Percentiles rank a stretch among this genome's conserved stretches.
Evolutionary conservation across 1,140 invertebrate genomes (phyloP).

Genomic region (Wiebesia pumilae): DNA sequence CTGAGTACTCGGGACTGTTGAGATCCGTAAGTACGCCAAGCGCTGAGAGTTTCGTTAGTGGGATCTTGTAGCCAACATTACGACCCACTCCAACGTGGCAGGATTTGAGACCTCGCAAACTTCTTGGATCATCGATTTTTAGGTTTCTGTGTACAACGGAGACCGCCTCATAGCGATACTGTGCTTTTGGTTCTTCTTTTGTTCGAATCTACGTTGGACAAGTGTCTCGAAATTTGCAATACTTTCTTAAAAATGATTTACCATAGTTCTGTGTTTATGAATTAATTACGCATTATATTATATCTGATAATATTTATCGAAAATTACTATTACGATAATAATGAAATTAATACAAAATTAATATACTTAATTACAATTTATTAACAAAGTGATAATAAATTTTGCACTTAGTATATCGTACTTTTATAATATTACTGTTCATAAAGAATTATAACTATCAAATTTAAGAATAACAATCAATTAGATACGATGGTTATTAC

Average conservation of each 20-base stretch:
- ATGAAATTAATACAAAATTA: too few species aligned
- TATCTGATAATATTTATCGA: background rate
- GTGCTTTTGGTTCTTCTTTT: constrained; percentile 74
- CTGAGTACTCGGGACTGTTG: constrained; percentile 80
- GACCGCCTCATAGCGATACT: constrained; percentile 86
- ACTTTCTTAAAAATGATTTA: background rate
- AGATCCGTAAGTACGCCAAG: constrained; percentile 80
- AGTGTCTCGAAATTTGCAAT: background rate
- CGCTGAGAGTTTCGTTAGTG: constrained; percentile 83
- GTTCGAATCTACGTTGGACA: constrained; percentile 60
- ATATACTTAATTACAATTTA: too few species aligned
- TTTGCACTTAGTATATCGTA: too few species aligned
- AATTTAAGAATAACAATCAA: too few species aligned
- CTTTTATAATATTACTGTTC: too few species aligned
- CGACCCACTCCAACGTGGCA: constrained; percentile 87
- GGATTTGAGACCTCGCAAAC: constrained; percentile 82
- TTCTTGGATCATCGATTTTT: constrained; percentile 78
- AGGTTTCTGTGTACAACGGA: constrained; percentile 84
- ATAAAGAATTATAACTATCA: too few species aligned
- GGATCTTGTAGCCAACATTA: constrained; percentile 87
- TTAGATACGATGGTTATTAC: too few species aligned
- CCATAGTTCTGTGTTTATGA: background rate
- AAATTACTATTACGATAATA: background rate
- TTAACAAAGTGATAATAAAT: too few species aligned
- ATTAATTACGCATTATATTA: background rate